A percentile compares a stretch with the other conserved stretches of the same genome.
These are phyloP conservation scores for Magallana gigas DNA, from an alignment of 1,140 invertebrate species.

Conservation along the genomic window DNA sequence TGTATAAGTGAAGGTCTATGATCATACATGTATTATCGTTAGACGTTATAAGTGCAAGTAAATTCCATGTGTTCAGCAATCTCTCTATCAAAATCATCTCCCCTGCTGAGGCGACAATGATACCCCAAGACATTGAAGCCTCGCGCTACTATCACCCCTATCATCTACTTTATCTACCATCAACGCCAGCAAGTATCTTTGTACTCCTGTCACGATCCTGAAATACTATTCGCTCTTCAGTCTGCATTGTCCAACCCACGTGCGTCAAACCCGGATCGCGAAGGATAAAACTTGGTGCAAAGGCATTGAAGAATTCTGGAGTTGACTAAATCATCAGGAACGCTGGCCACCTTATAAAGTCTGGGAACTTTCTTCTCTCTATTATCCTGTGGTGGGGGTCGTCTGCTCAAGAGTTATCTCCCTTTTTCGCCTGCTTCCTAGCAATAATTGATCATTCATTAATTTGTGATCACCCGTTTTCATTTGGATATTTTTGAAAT, in stretches of 20 bases:
- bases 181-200: neutral
- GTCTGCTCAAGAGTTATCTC: slow-evolving; percentile 39
- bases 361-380: neutral
- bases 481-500: slow-evolving; percentile 19
- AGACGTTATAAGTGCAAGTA: neutral
- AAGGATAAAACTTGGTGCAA: slow-evolving; percentile 43
- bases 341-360: slow-evolving; percentile 48
- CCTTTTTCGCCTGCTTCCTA: slow-evolving; percentile 4
- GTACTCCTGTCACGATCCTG: neutral
- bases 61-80: slow-evolving; percentile 10
- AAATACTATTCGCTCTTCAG: slow-evolving; percentile 23
- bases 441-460: slow-evolving; percentile 23
- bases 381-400: slow-evolving; percentile 44
- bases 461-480: neutral
- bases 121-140: neutral
- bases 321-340: slow-evolving; percentile 43
- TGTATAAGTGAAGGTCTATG: no score
- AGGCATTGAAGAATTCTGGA: slow-evolving; percentile 27
- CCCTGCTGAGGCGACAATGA: slow-evolving; percentile 1
- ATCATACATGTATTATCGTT: no score
- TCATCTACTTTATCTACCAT: slow-evolving; percentile 19
- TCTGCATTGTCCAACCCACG: slow-evolving; percentile 38
- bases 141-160: neutral
- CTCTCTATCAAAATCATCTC: slow-evolving; percentile 14
- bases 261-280: slow-evolving; percentile 38